Base-by-base conservation (phyloP, 2,888 invertebrate genomes). In the Drosophila mettleri region DNA sequence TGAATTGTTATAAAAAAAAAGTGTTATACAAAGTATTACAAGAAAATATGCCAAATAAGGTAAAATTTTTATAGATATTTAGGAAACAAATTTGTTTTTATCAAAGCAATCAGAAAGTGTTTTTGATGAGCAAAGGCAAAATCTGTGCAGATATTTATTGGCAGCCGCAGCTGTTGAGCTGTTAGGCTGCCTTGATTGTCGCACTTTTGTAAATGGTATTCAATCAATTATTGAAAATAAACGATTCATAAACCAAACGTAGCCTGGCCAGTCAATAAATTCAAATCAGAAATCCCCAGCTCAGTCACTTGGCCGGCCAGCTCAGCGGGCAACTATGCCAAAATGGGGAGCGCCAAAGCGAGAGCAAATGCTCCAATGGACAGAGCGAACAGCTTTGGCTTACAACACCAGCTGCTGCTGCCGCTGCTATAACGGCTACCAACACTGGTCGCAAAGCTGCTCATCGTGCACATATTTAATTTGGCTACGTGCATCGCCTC, bases 171-270 rank as follows among this genome's bases (percentile, higher is more conserved):
- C 12, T 14, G 24, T 33, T 9, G 36, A 27, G 16, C 38, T 43
- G 31, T 45, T 46, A 18, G 5, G 24, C 54, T 54, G 58, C 52
- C 55, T 58, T 64, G 64, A 71, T 66, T 73, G 80, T 48, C 8
- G 46, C 57, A 67, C 59, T 69, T 61, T 59, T 51, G 51, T 46
- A 85, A 86, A 87, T 88, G 89, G 70, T 88, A 78, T 49, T 65
- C 59, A 67, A 65, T 68, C 77, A 74, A 86, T 88, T 89, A 88
- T 80, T 71, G 57, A 62, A 29, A 57, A 64, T 69, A 80, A 70
- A 69, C 69, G 62, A 54, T 24, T 53, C 69, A 72, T 69, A 73
- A 63, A 74, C 62, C 61, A 69, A 60, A 41, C 61, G 10, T 53
- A 16, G 33, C 24, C 45, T 8, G 8, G 38, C 65, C 39, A 68